Evolutionary conservation across 2,888 invertebrate genomes (phyloP), one percentile per base, ranked within the genome.

Genomic region (Druceiella hillmani): DNA sequence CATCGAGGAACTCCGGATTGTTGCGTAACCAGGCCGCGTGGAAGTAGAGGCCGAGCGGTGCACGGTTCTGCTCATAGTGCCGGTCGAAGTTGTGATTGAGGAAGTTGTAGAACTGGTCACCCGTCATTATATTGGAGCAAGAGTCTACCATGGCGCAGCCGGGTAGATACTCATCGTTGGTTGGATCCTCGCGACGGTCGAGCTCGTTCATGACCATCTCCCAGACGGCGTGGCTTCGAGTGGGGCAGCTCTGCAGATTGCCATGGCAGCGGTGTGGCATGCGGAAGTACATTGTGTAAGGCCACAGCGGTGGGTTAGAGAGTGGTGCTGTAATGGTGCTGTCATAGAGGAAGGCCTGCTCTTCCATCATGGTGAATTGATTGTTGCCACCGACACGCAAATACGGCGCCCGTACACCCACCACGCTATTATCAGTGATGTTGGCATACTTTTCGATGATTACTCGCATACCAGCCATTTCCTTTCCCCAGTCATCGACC

Each of bases 361-460:
- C 91, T 63, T 90, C 87, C 93, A 95, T 92, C 92, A 95, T 94
- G 53, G 90, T 88, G 69, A 94, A 95, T 66, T 93, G 93, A 62
- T 90, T 90, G 74, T 94, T 92, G 32, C 94, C 94, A 43, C 94
- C 94, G 4, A 93, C 90, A 35, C 92, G 77, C 40, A 92, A 70
- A 59, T 91, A 93, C 0, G 92, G 92, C 3, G 91, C 89, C 39
- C 92, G 81, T 3, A 92, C 87, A 27, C 92, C 92, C 3, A 92
- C 90, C 11, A 93, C 88, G 49, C 88, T 88, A 67, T 90, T 89
- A 59, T 92, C 91, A 2, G 89, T 86, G 48, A 92, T 76, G 64
- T 92, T 91, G 41, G 91, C 82, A 66, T 78, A 92, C 58, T 91
- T 91, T 62, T 92, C 91, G 43, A 82, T 81, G 56, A 92, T 90